Percentiles rank a stretch among this genome's conserved stretches.
Conservation (phyloP, 2,888 invertebrate genomes). For the Tetragonisca angustula region DNA sequence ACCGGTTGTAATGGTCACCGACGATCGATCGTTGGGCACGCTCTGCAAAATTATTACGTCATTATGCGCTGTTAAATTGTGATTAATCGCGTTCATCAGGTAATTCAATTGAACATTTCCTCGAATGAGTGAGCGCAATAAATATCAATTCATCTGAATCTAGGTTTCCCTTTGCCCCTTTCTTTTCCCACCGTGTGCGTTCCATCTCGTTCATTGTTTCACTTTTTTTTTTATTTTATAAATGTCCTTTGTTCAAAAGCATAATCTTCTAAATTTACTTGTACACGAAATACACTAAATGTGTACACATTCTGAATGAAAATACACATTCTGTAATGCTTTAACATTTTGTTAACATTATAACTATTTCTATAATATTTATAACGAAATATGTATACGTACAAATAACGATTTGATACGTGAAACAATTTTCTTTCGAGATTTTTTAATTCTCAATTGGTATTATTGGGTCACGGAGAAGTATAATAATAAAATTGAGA, state of each 20-base stretch:
- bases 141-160: conserved; percentile 34
- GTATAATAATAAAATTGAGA: no score
- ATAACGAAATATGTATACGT: no score
- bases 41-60: conserved; percentile 49
- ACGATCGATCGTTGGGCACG: conserved; percentile 29
- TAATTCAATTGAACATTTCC: conserved; percentile 42
- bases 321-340: no score
- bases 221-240: neutral
- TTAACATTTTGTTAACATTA: no score
- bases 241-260: neutral
- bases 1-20: conserved; percentile 48
- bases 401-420: no score
- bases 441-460: no score
- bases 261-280: neutral
- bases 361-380: no score
- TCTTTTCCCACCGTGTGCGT: neutral
- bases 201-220: neutral
- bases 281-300: no score
- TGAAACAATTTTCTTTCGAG: no score
- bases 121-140: conserved; percentile 21
- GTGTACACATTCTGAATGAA: no score
- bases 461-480: no score
- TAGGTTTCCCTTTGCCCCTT: neutral
- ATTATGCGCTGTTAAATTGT: conserved; percentile 47
- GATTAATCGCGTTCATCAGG: conserved; percentile 31